These are phyloP conservation scores for Nesoenas mayeri DNA, from an alignment of 2,113 vertebrate genomes.

Conservation along the genomic window DNA sequence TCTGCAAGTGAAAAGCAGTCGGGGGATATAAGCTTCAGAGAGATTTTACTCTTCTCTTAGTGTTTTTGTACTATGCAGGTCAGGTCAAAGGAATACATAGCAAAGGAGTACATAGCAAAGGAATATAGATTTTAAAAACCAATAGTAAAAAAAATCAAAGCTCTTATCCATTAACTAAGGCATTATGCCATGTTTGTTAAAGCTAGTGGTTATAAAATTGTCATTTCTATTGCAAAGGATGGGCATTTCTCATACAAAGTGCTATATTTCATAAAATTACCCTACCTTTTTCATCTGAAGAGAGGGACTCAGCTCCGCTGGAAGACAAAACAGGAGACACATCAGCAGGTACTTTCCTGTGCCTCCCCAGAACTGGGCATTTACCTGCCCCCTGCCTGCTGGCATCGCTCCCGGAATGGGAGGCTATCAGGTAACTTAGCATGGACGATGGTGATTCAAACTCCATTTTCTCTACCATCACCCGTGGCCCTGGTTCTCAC, in stretches of 20 bases:
- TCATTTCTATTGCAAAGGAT: rapidly evolving
- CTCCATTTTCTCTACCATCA: background rate
- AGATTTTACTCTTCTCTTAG: background rate
- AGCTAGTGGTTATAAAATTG: background rate
- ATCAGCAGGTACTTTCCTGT: background rate
- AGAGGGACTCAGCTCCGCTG: constrained; percentile 24
- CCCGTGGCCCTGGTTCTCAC: rapidly evolving
- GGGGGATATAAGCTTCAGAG: background rate
- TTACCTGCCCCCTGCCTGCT: background rate
- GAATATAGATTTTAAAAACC: background rate
- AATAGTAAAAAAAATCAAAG: background rate
- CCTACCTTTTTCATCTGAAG: constrained; percentile 64
- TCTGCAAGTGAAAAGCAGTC: background rate
- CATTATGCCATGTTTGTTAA: rapidly evolving
- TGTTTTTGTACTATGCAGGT: background rate
- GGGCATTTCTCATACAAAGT: background rate
- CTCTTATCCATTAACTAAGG: rapidly evolving
- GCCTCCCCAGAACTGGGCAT: rapidly evolving
- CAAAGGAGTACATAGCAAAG: background rate
- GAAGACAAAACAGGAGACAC: constrained; percentile 11
- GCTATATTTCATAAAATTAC: background rate
- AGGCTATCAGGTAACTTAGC: too few relatives aligned
- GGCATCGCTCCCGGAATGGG: background rate
- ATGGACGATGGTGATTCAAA: background rate
- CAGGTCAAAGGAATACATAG: background rate